Percentiles rank a stretch among this genome's conserved stretches.
phyloP scores from a whole-genome alignment of 2,113 vertebrate species.

The Tetrao urogallus region DNA sequence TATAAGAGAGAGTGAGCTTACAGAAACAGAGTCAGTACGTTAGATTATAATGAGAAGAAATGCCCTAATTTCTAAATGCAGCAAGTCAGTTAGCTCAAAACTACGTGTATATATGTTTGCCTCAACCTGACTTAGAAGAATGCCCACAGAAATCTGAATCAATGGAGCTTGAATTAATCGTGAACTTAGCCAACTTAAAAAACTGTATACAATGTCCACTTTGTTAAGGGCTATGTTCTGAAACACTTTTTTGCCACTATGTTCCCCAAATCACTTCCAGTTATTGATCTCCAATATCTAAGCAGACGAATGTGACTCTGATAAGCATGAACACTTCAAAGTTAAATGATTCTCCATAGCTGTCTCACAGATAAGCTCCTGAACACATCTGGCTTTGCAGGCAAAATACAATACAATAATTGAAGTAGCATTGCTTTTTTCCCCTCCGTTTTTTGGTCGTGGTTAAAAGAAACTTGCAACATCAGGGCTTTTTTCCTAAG shows the following conservation, averaged over 20 bases:
- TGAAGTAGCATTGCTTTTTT: not conserved
- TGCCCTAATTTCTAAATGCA: not conserved
- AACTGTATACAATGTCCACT: not conserved
- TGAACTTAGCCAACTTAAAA: not conserved
- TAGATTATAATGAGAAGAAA: not conserved
- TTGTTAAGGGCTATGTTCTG: not conserved
- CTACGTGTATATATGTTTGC: not conserved
- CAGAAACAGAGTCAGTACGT: not conserved
- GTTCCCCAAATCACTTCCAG: not conserved
- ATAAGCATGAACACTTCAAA: constrained; percentile 1
- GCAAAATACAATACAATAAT: constrained; percentile 10
- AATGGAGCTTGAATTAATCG: not conserved
- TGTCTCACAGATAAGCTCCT: constrained; percentile 16
- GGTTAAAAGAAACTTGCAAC: not conserved
- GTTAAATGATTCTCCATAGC: constrained; percentile 1
- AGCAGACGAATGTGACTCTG: not conserved
- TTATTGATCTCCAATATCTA: constrained; percentile 27
- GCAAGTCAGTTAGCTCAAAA: not conserved
- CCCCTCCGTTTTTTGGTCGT: not conserved
- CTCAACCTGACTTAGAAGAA: not conserved
- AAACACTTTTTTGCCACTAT: not conserved
- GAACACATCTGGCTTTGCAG: not conserved
- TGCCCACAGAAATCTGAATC: not conserved
- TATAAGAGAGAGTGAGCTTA: not conserved
- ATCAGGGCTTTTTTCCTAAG: not conserved